Conservation (phyloP, 2,888 invertebrate genomes). For the Pilophorus perplexus region DNA sequence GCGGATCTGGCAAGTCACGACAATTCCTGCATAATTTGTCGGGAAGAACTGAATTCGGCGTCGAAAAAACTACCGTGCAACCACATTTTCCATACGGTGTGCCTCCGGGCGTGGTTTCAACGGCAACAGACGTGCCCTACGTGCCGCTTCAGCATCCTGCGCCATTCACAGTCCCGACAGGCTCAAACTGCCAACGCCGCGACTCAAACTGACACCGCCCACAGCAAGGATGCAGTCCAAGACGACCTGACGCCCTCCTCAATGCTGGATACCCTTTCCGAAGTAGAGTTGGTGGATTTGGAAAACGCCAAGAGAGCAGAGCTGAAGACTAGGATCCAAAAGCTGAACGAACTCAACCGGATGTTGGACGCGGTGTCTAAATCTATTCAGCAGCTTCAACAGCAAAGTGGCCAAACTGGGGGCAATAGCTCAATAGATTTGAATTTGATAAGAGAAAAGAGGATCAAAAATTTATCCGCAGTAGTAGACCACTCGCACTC, state of each 20-base stretch:
- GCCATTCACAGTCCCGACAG: too few relatives aligned
- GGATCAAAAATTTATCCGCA: too few relatives aligned
- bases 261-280: not conserved
- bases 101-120: conserved; percentile 98
- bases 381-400: not conserved
- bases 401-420: not conserved
- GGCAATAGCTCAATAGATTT: not conserved
- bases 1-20: conserved; percentile 89
- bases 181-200: too few relatives aligned
- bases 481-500: too few relatives aligned
- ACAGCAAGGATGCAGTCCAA: not conserved
- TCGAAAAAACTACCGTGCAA: conserved; percentile 98
- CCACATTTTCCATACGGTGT: conserved; percentile 98
- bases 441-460: not conserved
- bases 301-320: conserved; percentile 9
- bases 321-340: not conserved
- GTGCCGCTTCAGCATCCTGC: conserved; percentile 86
- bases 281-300: not conserved
- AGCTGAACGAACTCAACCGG: not conserved
- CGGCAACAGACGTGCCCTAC: conserved; percentile 99
- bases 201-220: not conserved
- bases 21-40: conserved; percentile 98
- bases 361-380: conserved; percentile 11
- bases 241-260: not conserved
- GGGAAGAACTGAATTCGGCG: conserved; percentile 77